A percentile compares a stretch with the other conserved stretches of the same genome.
Conservation (phyloP, 2,888 invertebrate species). For the Pristionchus entomophagus region DNA sequence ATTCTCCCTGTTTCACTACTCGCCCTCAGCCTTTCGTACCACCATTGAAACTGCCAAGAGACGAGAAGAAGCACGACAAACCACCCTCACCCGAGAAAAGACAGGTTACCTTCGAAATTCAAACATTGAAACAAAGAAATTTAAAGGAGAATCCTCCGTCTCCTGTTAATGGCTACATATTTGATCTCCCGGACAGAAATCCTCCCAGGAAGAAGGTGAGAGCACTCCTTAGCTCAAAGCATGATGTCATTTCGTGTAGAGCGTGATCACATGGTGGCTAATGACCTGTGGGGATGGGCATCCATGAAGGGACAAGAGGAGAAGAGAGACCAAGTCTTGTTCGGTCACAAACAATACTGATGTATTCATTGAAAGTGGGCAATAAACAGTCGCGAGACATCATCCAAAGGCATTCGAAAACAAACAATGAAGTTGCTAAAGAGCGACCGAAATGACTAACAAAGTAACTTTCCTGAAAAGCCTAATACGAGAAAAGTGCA, state of each 20-base stretch:
- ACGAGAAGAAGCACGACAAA: neutral
- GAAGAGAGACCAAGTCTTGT: conserved; percentile 1
- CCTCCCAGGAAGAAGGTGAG: neutral
- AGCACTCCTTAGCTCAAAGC: neutral
- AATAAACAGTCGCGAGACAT: no score
- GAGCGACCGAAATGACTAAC: no score
- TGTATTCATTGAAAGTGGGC: no score
- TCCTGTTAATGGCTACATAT: neutral
- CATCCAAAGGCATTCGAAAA: no score
- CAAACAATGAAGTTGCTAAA: no score
- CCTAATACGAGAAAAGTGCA: no score
- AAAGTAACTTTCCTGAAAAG: no score
- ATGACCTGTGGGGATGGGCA: conserved; percentile 44
- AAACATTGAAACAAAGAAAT: no score
- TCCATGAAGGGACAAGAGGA: neutral
- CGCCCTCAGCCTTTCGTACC: neutral
- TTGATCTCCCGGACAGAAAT: neutral
- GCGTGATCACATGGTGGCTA: conserved; percentile 16
- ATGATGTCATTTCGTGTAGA: neutral
- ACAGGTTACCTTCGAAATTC: no score
- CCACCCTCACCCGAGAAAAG: neutral
- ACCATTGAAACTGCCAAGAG: neutral
- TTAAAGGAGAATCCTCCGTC: neutral
- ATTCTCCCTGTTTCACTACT: conserved; percentile 54
- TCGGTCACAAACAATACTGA: neutral